Base-by-base conservation (phyloP, 2,888 invertebrate genomes). In the Gymnocheta viridis region DNA sequence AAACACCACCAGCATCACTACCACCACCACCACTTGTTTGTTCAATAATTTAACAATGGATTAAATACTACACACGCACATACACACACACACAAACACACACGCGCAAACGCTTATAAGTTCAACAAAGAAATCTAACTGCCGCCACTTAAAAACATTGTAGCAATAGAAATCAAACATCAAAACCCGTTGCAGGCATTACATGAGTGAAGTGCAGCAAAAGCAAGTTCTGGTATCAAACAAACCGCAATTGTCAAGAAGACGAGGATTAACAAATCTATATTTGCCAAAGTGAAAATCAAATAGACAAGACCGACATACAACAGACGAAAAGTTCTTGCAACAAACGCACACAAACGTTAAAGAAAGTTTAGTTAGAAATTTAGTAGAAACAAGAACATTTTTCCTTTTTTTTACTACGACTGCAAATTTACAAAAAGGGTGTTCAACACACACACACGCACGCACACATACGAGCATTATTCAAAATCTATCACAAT, bases 231-330 rank as follows among this genome's bases (percentile, higher is more conserved):
- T 76, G 49, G 73, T 67, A 73, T 78, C 89, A 85, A 85, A 85
- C 87, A 85, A 90, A 90, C 90, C 90, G 89, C 90, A 90, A 90
- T 90, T 90, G 90, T 90, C 90, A 90, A 88, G 89, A 89, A 89
- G 89, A 89, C 67, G 70, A 77, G 90, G 90, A 90, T 90, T 90
- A 90, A 89, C 89, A 90, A 90, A 90, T 90, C 90, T 89, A 90
- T 72, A 56, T 89, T 81, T 89, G 88, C 90, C 90, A 90, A 72
- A 90, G 89, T 90, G 89, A 89, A 72, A 72, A 90, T 90, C 90
- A 90, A 89, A 89, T 79, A 70, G 74, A 62, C 76, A 62, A 51
- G 66, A 41, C 51, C 66, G 14, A 76, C 17, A 35, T 27, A 29
- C 47, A 49, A 7, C 32, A 41, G 24, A 66, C 22, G 38, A 38